Conservation (phyloP, 2,888 invertebrate genomes). For the Temnothorax rugatulus region DNA sequence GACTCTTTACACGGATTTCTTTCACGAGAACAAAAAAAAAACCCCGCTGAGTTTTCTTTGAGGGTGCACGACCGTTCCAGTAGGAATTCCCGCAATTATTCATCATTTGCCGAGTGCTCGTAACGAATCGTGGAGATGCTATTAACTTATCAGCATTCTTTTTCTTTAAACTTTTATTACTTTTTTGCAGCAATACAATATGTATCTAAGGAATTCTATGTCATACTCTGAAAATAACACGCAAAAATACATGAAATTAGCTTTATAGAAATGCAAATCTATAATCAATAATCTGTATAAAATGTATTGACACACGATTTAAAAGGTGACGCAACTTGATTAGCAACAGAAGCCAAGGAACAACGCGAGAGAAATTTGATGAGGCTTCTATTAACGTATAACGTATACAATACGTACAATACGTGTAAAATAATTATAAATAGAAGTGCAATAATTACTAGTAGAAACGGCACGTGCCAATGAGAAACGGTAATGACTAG, state of each 20-base stretch:
- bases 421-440: constrained; percentile 8
- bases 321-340: background rate
- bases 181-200: background rate
- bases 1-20: background rate
- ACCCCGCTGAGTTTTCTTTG: background rate
- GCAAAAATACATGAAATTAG: background rate
- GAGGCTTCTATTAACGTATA: background rate
- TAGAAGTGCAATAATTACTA: background rate
- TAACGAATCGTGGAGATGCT: background rate
- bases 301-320: background rate
- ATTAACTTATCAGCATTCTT: background rate
- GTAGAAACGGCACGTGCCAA: background rate
- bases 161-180: background rate
- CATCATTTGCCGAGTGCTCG: background rate
- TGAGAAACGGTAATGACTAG: too few species aligned
- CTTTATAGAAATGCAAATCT: background rate
- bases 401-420: too few species aligned
- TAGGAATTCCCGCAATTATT: background rate
- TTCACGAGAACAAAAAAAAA: background rate
- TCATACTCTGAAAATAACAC: background rate
- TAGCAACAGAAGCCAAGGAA: background rate
- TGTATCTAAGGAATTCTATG: background rate
- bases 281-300: background rate
- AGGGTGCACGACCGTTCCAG: background rate
- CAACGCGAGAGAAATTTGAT: background rate